Base-by-base conservation (phyloP, 2,113 vertebrate species). In the Fukomys damarensis region DNA sequence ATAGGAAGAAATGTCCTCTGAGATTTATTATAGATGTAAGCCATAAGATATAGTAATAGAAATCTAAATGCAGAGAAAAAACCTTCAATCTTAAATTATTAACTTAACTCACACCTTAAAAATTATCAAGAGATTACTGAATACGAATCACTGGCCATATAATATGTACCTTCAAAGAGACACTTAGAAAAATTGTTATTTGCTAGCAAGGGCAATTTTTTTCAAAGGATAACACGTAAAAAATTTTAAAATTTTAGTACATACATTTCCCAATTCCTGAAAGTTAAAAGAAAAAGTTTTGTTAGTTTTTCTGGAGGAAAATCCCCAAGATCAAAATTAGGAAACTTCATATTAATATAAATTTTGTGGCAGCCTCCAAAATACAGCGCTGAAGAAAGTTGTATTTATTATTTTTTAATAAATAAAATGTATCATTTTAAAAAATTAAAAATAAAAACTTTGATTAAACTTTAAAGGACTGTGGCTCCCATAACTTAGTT, bases 41-140 rank as follows among this genome's bases (percentile, higher is more conserved):
- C 56, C 52, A 11, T 56, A 92, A 68, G 46, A 93, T 54, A 1
- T 61, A 93, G 81, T 81, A 86, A 86, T 92, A 95, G 56, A 95
- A 79, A 66, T 74, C 20, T 43, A 83, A 17, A 52, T 52, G 28
- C 35, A 59, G 43, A 96, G 59, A 22, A 59, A 61, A 89, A 70
- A 14, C 52, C 49, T 70, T 81, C 52, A 63, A 58, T 83, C 26
- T 38, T 92, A 76, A 93, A 94, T 74, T 88, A 89, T 56, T 79
- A 84, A 52, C 28, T 68, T 95, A 89, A 80, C 59, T 66, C 35
- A 5, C 43, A 56, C 41, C 58, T 43, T 17, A 68, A 77, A 49
- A 93, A 54, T 58, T 77, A 92, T 30, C 68, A 43, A 80, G 28
- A 85, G 28, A 93, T 83, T 61, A 77, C 17, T 91, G 38, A 46